A percentile compares a stretch with the other conserved stretches of the same genome.
Evolutionary conservation across 2,888 invertebrate genomes (phyloP).

Genomic region (Fragum fragum): DNA sequence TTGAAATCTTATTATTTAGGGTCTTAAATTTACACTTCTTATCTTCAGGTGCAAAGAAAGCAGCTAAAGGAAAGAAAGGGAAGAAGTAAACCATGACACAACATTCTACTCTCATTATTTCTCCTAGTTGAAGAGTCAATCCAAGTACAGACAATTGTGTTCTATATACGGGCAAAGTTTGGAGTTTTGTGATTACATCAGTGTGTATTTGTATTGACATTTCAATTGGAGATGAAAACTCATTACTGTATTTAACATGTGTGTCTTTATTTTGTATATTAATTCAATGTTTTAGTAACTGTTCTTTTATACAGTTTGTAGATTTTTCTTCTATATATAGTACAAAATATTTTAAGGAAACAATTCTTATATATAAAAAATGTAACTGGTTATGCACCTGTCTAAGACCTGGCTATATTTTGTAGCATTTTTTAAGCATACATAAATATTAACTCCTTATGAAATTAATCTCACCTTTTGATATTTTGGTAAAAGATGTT

Average conservation of each 20-base stretch:
- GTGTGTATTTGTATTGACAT: background rate
- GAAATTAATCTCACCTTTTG: too few relatives aligned
- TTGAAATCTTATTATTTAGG: too few relatives aligned
- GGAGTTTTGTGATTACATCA: background rate
- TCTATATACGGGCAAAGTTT: background rate
- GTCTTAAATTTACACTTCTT: background rate
- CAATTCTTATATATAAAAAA: too few relatives aligned
- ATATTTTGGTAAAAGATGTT: background rate
- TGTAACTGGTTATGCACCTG: too few relatives aligned
- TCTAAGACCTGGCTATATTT: too few relatives aligned
- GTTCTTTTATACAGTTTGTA: slow-evolving; percentile 7
- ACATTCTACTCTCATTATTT: slow-evolving; percentile 22
- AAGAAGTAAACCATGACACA: slow-evolving; percentile 18
- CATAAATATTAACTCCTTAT: too few relatives aligned
- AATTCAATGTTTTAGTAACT: slow-evolving; percentile 13
- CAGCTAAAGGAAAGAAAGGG: background rate
- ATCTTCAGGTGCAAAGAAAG: slow-evolving; percentile 13
- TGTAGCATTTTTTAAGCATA: too few relatives aligned
- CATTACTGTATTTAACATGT: slow-evolving; percentile 16
- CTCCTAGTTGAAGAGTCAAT: background rate
- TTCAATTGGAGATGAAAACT: slow-evolving; percentile 5
- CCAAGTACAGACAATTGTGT: background rate
- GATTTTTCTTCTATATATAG: background rate
- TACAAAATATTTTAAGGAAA: background rate
- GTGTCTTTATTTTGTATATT: slow-evolving; percentile 12